These are phyloP conservation scores for Cichlasoma orientale DNA, from an alignment of 2,797 vertebrate species.

Conservation along the genomic window DNA sequence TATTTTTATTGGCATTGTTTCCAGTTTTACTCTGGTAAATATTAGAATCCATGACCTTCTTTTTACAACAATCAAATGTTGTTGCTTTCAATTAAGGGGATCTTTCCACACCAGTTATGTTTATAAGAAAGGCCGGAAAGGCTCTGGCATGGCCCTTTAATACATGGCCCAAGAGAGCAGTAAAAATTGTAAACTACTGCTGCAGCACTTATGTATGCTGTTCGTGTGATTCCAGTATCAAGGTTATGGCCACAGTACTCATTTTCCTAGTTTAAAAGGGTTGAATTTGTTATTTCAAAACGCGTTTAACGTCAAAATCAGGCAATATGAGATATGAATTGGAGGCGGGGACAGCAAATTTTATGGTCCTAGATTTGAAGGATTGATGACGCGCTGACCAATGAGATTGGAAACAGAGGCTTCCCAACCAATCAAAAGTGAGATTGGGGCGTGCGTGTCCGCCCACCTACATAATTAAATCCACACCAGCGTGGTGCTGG, in stretches of 20 bases:
- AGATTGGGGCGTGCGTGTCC: not conserved
- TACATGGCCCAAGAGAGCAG: not conserved
- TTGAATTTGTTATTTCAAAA: not conserved
- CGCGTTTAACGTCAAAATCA: not conserved
- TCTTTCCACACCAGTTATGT: not conserved
- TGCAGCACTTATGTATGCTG: not conserved
- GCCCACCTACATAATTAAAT: constrained; percentile 69
- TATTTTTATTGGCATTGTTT: too few relatives aligned
- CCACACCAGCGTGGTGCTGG: constrained; percentile 69
- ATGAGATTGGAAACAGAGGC: constrained; percentile 20
- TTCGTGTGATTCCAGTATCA: too few relatives aligned
- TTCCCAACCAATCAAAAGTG: constrained; percentile 65
- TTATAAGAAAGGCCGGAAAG: not conserved
- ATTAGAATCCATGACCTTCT: not conserved
- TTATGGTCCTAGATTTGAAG: constrained; percentile 30
- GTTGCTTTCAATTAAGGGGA: not conserved
- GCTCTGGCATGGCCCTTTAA: not conserved
- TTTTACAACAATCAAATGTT: not conserved
- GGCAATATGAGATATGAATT: constrained; percentile 23
- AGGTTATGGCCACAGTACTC: not conserved
- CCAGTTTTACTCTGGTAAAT: too few relatives aligned
- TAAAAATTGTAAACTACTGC: not conserved
- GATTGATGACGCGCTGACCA: constrained; percentile 65
- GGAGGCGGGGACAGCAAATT: constrained; percentile 39
- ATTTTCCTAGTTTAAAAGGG: not conserved